Evolutionary conservation across 2,888 invertebrate species (phyloP).

Genomic region (Hipparchia sbordonii): DNA sequence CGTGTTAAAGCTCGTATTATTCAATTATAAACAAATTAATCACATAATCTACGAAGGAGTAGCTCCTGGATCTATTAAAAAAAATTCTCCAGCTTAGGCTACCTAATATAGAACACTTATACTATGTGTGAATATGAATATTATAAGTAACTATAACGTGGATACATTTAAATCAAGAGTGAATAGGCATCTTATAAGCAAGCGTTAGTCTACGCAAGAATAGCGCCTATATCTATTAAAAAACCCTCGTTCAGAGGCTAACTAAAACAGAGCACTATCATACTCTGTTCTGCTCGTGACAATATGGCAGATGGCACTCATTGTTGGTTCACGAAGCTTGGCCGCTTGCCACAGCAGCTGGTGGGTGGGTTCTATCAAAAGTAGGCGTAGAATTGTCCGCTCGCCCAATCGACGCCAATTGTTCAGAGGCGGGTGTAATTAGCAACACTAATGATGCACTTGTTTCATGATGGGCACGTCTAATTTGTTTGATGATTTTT

Average conservation of each 20-base stretch:
- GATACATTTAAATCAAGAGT: too few relatives aligned
- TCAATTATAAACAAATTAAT: too few relatives aligned
- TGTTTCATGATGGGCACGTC: not conserved
- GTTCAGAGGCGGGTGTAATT: slow-evolving; percentile 33
- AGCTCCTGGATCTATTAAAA: too few relatives aligned
- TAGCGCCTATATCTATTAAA: not conserved
- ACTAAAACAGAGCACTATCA: not conserved
- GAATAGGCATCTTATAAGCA: too few relatives aligned
- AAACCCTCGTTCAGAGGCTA: not conserved
- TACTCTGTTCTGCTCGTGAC: not conserved
- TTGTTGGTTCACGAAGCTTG: slow-evolving; percentile 42
- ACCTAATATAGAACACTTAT: too few relatives aligned
- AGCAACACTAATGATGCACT: slow-evolving; percentile 11
- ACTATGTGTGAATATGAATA: too few relatives aligned
- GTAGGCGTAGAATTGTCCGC: slow-evolving; percentile 45
- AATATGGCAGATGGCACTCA: slow-evolving; percentile 14
- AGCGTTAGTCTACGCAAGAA: too few relatives aligned
- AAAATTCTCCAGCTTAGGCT: too few relatives aligned
- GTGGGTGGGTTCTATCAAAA: slow-evolving; percentile 51
- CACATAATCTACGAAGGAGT: too few relatives aligned
- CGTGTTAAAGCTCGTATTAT: too few relatives aligned
- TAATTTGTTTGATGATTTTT: not conserved
- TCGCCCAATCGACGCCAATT: slow-evolving; percentile 44
- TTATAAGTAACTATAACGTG: too few relatives aligned
- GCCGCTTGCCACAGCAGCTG: slow-evolving; percentile 46